Evolutionary conservation across 2,888 invertebrate species (phyloP), one percentile per base, ranked within the genome.

Genomic region (Drosophila tanythrix): DNA sequence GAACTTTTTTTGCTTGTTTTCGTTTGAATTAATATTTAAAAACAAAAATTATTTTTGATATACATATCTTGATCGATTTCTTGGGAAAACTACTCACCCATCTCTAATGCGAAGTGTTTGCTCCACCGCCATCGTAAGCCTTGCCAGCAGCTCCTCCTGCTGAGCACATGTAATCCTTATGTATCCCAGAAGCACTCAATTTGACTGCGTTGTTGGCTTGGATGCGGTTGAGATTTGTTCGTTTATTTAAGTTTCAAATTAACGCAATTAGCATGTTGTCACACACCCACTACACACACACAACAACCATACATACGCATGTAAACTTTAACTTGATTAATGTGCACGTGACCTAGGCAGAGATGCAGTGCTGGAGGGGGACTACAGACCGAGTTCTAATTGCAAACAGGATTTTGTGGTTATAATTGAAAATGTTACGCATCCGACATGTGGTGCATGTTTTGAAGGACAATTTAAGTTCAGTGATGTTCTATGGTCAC

Each of bases 361-460:
- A 25, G 36, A 25, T 46, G 15, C 25, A 25, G 25, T 43, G 43
- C 5, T 3, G 15, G 36, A 25, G 46, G 53, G 31, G 29, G 15
- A 18, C 18, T 29, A 31, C 18, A 27, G 29, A 27, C 11, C 11
- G 48, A 57, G 57, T 40, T 78, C 50, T 62, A 79, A 73, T 66
- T 83, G 79, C 67, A 73, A 70, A 76, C 72, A 84, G 79, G 58
- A 36, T 56, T 78, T 83, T 74, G 88, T 55, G 77, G 74, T 73
- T 85, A 71, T 80, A 88, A 88, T 85, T 85, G 86, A 80, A 83
- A 83, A 82, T 67, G 78, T 80, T 80, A 78, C 81, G 73, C 70
- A 82, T 85, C 70, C 83, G 88, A 74, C 88, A 74, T 78, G 88
- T 63, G 75, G 68, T 69, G 66, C 84, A 59, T 55, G 63, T 55